A percentile compares a stretch with the other conserved stretches of the same genome.
Conservation (phyloP, 2,888 invertebrate species). For the Chalcis sispes region DNA sequence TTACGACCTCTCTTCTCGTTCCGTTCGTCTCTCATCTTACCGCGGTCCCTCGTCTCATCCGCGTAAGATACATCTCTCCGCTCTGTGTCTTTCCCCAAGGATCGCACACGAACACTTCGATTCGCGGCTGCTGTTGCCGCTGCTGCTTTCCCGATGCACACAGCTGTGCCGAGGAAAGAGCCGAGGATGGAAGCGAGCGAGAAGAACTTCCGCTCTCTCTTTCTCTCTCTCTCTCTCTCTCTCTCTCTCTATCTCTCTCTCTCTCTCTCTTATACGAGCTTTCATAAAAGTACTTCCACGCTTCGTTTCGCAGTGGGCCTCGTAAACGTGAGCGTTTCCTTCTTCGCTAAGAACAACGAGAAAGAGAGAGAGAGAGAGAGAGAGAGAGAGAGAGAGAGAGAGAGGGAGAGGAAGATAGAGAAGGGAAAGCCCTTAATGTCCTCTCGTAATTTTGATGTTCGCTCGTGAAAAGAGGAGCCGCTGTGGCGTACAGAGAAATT, state of each 20-base stretch:
- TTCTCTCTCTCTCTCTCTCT: too few relatives aligned
- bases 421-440: conserved; percentile 64
- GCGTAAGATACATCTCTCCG: neutral
- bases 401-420: conserved; percentile 48
- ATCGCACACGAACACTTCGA: conserved; percentile 18
- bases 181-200: conserved; percentile 1
- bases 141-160: too few relatives aligned
- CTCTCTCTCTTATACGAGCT: conserved; percentile 53
- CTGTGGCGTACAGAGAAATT: too few relatives aligned
- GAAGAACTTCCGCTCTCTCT: neutral
- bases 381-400: conserved; percentile 15
- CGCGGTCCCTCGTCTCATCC: neutral
- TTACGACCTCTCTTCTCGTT: conserved; percentile 38
- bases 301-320: conserved; percentile 54
- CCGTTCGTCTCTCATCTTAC: neutral
- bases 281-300: conserved; percentile 59
- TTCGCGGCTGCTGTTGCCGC: conserved; percentile 1
- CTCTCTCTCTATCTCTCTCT: too few relatives aligned
- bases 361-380: too few relatives aligned
- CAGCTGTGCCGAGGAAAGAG: conserved; percentile 11
- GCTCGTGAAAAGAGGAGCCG: conserved; percentile 55
- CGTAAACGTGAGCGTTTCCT: conserved; percentile 59
- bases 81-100: neutral
- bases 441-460: conserved; percentile 66
- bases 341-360: conserved; percentile 13